Evolutionary conservation across 2,888 invertebrate genomes (phyloP).

Genomic region (Ectropis crepuscularia): DNA sequence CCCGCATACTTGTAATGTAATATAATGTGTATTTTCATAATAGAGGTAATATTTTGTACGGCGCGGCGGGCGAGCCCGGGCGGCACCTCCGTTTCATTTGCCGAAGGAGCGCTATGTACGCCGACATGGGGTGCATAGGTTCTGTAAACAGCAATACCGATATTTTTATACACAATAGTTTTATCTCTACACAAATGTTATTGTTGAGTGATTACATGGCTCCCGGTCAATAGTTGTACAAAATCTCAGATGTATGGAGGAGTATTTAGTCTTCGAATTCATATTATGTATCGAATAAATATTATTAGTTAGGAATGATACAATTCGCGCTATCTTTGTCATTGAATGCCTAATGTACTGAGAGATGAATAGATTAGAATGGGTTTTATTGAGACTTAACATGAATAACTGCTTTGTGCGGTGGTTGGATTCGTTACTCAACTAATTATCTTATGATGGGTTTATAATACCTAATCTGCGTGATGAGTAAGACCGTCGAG

Average conservation of each 20-base stretch:
- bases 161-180: slow-evolving; percentile 84
- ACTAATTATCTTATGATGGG: too few relatives aligned
- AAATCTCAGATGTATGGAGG: slow-evolving; percentile 66
- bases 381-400: slow-evolving; percentile 13
- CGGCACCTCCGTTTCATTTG: slow-evolving; percentile 70
- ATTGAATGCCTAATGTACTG: slow-evolving; percentile 15
- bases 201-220: slow-evolving; percentile 82
- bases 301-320: slow-evolving; percentile 28
- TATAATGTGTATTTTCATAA: slow-evolving; percentile 75
- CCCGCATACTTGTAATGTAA: slow-evolving; percentile 59
- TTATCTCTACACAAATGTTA: slow-evolving; percentile 82
- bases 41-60: slow-evolving; percentile 75
- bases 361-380: slow-evolving; percentile 10
- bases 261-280: slow-evolving; percentile 65
- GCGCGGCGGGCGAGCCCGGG: slow-evolving; percentile 60
- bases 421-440: background rate
- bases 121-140: slow-evolving; percentile 41
- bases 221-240: slow-evolving; percentile 82
- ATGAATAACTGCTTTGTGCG: background rate
- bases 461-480: too few relatives aligned
- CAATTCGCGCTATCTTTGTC: slow-evolving; percentile 12
- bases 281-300: slow-evolving; percentile 51
- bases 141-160: slow-evolving; percentile 70
- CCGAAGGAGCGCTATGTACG: slow-evolving; percentile 55
- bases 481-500: background rate